phyloP scores from a whole-genome alignment of 2,797 vertebrate genomes.

The Salmo trutta region DNA sequence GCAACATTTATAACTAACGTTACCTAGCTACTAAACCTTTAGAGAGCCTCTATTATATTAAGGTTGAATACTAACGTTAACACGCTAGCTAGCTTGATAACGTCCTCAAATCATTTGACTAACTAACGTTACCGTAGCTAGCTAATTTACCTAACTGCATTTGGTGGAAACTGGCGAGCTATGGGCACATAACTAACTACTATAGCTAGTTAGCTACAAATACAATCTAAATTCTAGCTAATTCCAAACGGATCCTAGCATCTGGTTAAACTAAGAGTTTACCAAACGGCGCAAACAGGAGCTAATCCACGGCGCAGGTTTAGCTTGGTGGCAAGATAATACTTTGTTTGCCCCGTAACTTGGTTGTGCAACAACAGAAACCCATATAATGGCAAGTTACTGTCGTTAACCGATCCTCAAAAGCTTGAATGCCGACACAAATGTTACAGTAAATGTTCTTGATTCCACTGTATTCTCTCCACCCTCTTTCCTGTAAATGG shows the following conservation, averaged over 20 bases:
- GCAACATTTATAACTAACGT: no score
- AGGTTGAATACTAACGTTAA: no score
- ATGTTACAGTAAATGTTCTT: conserved; percentile 4
- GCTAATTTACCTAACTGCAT: background rate
- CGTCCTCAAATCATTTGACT: background rate
- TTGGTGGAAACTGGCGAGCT: background rate
- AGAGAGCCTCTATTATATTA: no score
- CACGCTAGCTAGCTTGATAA: conserved; percentile 23
- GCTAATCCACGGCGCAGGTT: background rate
- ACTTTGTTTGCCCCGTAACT: background rate
- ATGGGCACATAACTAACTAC: background rate
- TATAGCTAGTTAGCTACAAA: background rate
- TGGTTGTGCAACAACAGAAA: background rate
- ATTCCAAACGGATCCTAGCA: conserved; percentile 2
- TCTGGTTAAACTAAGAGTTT: conserved; percentile 19
- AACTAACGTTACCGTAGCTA: background rate
- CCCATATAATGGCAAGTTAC: background rate
- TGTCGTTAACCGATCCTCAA: background rate
- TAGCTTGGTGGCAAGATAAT: background rate
- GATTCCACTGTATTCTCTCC: conserved; percentile 40
- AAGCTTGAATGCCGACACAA: background rate
- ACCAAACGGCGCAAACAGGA: background rate
- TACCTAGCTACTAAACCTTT: no score
- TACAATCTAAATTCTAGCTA: no score
- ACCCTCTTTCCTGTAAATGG: conserved; percentile 12